Conservation (phyloP, 37 sponge, comb jelly and placozoan species). For the Aplysina aerophoba region DNA sequence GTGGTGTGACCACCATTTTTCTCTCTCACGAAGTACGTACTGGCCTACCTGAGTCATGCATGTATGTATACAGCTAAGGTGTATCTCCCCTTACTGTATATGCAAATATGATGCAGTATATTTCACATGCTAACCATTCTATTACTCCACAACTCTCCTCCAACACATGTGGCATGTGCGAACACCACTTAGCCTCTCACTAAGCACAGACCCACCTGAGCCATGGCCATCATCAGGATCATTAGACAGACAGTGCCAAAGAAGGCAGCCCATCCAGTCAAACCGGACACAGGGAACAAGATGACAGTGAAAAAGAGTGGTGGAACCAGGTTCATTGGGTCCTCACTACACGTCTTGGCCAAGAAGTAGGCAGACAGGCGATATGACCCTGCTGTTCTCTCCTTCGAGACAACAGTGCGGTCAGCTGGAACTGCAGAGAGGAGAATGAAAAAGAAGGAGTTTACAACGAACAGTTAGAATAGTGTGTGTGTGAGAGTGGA, state of each 20-base stretch:
- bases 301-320: conserved; percentile 52
- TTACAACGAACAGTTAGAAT: no score
- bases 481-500: no score
- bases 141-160: not conserved
- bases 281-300: conserved; percentile 51
- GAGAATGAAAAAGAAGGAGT: not conserved
- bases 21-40: no score
- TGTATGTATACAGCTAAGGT: no score
- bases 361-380: conserved; percentile 78
- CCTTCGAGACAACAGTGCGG: conserved; percentile 53
- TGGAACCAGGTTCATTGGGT: conserved; percentile 56
- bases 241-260: conserved; percentile 50
- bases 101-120: no score
- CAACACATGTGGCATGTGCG: not conserved
- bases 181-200: not conserved
- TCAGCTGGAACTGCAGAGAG: conserved; percentile 52
- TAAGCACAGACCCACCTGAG: conserved; percentile 39
- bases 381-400: conserved; percentile 69
- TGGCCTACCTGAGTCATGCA: no score
- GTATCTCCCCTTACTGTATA: no score
- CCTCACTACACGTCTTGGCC: conserved; percentile 78
- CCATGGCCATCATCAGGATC: not conserved
- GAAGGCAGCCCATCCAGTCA: conserved; percentile 44
- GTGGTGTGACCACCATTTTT: no score
- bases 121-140: no score